These are phyloP conservation scores for Zeus faber DNA, from an alignment of 2,113 vertebrate species.

Conservation along the genomic window DNA sequence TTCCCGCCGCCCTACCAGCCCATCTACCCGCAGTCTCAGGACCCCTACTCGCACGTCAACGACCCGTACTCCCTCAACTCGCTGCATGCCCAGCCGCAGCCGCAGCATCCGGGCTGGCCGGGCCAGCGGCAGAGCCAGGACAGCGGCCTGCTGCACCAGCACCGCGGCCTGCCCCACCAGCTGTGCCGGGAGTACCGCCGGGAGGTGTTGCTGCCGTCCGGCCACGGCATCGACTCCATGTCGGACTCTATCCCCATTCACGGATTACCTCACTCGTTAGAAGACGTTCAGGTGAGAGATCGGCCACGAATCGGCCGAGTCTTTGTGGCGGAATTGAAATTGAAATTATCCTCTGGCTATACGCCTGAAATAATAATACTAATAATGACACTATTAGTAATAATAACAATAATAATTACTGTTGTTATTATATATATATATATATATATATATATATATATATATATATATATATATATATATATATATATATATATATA, in stretches of 20 bases:
- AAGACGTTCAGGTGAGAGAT: constrained; percentile 93
- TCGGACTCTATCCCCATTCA: constrained; percentile 91
- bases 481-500: no score
- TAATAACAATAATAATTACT: no score
- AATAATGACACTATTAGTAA: no score
- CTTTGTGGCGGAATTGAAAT: neutral
- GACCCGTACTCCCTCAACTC: constrained; percentile 97
- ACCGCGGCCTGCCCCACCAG: constrained; percentile 92
- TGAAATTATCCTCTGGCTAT: no score
- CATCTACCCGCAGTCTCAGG: constrained; percentile 97
- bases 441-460: no score
- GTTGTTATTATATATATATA: no score
- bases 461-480: no score
- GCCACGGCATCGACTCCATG: constrained; percentile 91
- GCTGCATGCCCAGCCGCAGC: constrained; percentile 92
- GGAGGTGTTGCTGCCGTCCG: constrained; percentile 92
- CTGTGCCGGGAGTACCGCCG: constrained; percentile 96
- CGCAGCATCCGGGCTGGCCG: constrained; percentile 96
- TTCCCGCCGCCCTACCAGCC: constrained; percentile 96
- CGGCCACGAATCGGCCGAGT: no score
- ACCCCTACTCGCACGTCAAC: constrained; percentile 98
- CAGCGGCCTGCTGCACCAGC: constrained; percentile 91
- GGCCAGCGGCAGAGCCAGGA: constrained; percentile 96
- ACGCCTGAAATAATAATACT: no score
- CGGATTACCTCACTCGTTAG: constrained; percentile 96